A percentile compares a stretch with the other conserved stretches of the same genome.
Conservation (phyloP, 2,113 vertebrate genomes). For the Spea bombifrons region DNA sequence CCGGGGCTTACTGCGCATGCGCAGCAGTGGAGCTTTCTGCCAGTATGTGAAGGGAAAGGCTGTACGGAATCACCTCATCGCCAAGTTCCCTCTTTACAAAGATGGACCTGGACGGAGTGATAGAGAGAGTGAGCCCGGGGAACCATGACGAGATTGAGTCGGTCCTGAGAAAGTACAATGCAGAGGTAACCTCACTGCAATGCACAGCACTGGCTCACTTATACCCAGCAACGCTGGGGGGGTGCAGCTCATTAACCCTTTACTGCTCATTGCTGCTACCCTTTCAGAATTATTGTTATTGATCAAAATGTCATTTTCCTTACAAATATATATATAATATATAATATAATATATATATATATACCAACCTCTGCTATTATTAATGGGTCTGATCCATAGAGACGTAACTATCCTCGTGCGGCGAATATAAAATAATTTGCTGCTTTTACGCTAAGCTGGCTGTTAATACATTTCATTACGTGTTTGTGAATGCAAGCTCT, state of each 20-base stretch:
- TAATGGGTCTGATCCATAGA: too few relatives aligned
- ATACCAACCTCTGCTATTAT: too few relatives aligned
- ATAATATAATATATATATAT: too few relatives aligned
- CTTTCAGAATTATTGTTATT: too few relatives aligned
- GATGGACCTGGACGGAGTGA: slow-evolving; percentile 60
- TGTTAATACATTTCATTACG: too few relatives aligned
- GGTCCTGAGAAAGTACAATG: slow-evolving; percentile 65
- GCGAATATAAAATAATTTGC: too few relatives aligned
- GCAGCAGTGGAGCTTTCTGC: background rate
- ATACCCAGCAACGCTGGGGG: background rate
- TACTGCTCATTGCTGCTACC: background rate
- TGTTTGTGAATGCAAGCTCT: too few relatives aligned
- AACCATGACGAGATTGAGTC: slow-evolving; percentile 57
- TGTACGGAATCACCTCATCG: background rate
- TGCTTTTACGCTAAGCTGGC: too few relatives aligned
- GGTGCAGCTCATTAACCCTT: background rate
- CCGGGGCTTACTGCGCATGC: slow-evolving; percentile 18
- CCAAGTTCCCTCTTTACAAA: slow-evolving; percentile 41
- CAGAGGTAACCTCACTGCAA: slow-evolving; percentile 61
- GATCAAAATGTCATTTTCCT: too few relatives aligned
- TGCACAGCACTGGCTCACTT: background rate
- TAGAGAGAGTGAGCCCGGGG: slow-evolving; percentile 57
- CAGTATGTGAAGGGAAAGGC: slow-evolving; percentile 10
- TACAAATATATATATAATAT: too few relatives aligned
- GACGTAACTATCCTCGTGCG: too few relatives aligned